Percentiles rank a stretch among this genome's conserved stretches.
Evolutionary conservation across 2,888 invertebrate species (phyloP).

Genomic region (Vesta saturnalis): DNA sequence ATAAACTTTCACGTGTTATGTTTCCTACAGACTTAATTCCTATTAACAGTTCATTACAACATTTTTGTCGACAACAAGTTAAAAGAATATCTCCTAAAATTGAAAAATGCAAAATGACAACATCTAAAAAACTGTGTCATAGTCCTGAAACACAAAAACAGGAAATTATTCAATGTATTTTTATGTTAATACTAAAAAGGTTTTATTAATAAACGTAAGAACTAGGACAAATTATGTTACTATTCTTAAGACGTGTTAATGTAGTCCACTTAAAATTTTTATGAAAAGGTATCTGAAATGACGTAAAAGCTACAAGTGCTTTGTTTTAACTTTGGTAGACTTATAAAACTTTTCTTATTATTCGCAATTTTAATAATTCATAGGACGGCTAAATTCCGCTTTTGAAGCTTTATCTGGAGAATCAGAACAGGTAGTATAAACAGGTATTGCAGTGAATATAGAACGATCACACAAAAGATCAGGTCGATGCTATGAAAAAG

Average conservation of each 20-base stretch:
- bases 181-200: constrained; percentile 4
- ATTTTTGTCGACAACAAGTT: not conserved
- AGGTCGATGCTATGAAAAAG: not conserved
- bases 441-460: constrained; percentile 8
- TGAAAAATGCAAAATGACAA: not conserved
- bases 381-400: not conserved
- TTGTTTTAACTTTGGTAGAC: constrained; percentile 6
- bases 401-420: constrained; percentile 7
- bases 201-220: not conserved
- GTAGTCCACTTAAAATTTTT: not conserved
- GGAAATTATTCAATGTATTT: not conserved
- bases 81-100: not conserved
- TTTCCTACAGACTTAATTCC: too few species aligned
- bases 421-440: constrained; percentile 11
- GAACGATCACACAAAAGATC: constrained; percentile 10
- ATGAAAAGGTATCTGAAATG: not conserved
- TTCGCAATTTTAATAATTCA: constrained; percentile 12
- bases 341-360: constrained; percentile 12
- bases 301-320: constrained; percentile 7
- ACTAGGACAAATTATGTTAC: constrained; percentile 2
- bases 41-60: too few species aligned
- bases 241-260: not conserved
- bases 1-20: too few species aligned
- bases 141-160: not conserved
- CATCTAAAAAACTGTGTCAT: constrained; percentile 2